Base-by-base conservation (phyloP, 2,797 vertebrate species). In the Enteromius unitaeniatus region DNA sequence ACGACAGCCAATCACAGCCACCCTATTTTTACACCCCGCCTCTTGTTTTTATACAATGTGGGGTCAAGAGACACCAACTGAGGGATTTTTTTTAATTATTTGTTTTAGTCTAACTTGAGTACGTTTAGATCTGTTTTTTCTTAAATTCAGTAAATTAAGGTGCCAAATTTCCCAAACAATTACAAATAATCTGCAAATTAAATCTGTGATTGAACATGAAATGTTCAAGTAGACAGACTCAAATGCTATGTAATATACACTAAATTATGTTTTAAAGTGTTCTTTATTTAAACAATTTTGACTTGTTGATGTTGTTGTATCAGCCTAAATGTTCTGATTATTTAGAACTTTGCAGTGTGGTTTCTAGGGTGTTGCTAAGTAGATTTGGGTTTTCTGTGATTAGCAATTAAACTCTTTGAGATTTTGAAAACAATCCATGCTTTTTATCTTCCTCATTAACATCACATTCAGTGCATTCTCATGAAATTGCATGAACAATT, bases 1-100 rank as follows among this genome's bases (percentile, higher is more conserved):
- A 87, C 86, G 81, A 88, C 88, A 91, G 83, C 90, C 89, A 91
- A 91, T 90, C 89, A 89, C 79, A 87, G 83, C 53, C 68, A 55
- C 10, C 79, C 83, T 86, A 87, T 87, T 86, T 84, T 83, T 81
- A 62, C 53, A 76, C 75, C 67, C 85, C 86, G 82, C 84, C 82
- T 81, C 86, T 86, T 60, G 34, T 60, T 40, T 55, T 88, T 73
- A 81, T 73, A 67, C 74, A n/a, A 42, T 75, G 62, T 45, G 26
- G 72, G 76, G 67, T 78, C 75, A 78, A 49, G 4, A 55, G 40
- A 68, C 26, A 37, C n/a, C 45, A 47, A 40, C 81, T 68, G 37
- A 51, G 45, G 37, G 53, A 72, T 60, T 14, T 26, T 75, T 9
- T 53, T 53, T 10, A 11, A n/a, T 53, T 53, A n/a, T 58, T 68